phyloP scores from a whole-genome alignment of 2,113 vertebrate species.

The Callipepla squamata region DNA sequence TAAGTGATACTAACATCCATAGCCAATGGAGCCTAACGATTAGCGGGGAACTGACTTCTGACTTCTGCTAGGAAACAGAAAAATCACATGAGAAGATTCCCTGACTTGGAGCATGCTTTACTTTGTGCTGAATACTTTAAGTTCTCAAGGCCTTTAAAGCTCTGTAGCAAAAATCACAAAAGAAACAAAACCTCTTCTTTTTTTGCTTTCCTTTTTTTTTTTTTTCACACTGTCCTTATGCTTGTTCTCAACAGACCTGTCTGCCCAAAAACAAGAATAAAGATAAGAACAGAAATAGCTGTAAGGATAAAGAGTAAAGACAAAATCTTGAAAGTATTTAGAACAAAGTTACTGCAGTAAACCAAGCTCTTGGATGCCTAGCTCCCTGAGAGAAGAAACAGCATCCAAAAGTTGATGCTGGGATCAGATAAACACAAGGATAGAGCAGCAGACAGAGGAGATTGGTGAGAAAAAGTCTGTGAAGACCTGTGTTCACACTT shows the following conservation, averaged over 20 bases:
- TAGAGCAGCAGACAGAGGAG: neutral
- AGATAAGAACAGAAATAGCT: neutral
- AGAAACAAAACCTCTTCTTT: neutral
- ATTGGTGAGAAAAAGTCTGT: conserved; percentile 22
- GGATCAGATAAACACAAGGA: neutral
- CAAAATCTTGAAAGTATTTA: neutral
- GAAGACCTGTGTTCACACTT: conserved; percentile 23
- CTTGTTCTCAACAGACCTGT: neutral
- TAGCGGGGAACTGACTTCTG: neutral
- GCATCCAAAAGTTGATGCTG: neutral
- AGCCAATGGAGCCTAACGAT: neutral
- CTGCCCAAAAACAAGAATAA: neutral
- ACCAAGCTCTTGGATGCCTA: neutral
- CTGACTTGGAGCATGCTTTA: neutral
- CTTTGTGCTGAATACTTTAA: neutral
- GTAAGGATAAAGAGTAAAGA: neutral
- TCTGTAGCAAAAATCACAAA: neutral
- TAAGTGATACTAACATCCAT: neutral
- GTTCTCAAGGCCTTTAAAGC: neutral
- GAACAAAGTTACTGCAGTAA: neutral
- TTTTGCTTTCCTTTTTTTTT: neutral
- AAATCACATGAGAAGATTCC: neutral
- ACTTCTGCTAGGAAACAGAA: neutral
- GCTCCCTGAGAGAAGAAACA: neutral
- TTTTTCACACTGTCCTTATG: neutral